Base-by-base conservation (phyloP, 2,797 vertebrate genomes). In the Diglossa cyanea region DNA sequence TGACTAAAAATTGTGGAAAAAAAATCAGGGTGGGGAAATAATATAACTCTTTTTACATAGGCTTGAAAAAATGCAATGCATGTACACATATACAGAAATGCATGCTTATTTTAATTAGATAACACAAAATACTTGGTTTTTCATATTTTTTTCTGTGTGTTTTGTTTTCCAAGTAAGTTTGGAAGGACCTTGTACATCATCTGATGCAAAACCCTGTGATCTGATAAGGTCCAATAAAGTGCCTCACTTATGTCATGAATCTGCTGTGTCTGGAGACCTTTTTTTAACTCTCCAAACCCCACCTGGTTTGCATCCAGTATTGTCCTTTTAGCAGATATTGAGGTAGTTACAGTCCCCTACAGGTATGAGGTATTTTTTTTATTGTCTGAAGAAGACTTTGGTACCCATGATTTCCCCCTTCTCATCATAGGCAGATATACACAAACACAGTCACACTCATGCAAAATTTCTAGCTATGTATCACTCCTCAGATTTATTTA, bases 21-120 rank as follows among this genome's bases (percentile, higher is more conserved):
- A 23, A 30, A 40, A 9, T 0, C 15, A 50, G 7, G 11, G 4
- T 40, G 6, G 4, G 3, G 17, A 67, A 63, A 26, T 4, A 45
- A 18, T 37, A 18, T 10, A 48, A n/a, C 2, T 24, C 4, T 20
- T 70, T 44, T 65, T 25, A 40, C 1, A 7, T 18, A 50, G n/a
- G 6, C 31, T 50, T 71, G 12, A 33, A 48, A 55, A 68, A 79
- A 79, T 40, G 2, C 1, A 44, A 61, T 42, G 4, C 12, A 25
- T 21, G 12, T 62, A 10, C 48, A 50, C 2, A 51, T n/a, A 42
- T n/a, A 18, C 2, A 31, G 18, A 79, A 33, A 1, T 9, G 44
- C 9, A 73, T 7, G 24, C 0, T 7, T 40, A 45, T 70, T 78
- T 73, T 31, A 67, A 47, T 20, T 53, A 61, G 17, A 24, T 4